Percentiles rank a stretch among this genome's conserved stretches.
phyloP scores from a whole-genome alignment of 2,113 vertebrate genomes.

The Henicopernis longicauda region DNA sequence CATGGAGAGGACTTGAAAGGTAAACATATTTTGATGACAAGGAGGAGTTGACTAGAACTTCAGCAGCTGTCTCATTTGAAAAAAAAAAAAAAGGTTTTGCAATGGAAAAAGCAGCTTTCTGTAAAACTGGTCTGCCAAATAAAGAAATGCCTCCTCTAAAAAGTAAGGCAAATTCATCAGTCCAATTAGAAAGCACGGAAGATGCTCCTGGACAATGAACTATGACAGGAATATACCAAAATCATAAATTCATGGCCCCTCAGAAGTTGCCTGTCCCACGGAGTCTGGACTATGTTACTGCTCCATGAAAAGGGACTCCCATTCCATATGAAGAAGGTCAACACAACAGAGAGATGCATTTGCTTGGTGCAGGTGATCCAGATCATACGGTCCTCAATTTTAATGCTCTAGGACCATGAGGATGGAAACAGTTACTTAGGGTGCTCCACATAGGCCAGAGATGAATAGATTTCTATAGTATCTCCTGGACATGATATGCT shows the following conservation, averaged over 20 bases:
- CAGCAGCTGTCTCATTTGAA: neutral
- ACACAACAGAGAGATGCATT: neutral
- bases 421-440: neutral
- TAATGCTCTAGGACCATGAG: neutral
- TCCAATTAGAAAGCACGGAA: neutral
- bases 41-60: neutral
- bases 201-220: neutral
- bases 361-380: neutral
- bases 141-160: neutral
- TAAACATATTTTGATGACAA: neutral
- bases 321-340: neutral
- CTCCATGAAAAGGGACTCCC: neutral
- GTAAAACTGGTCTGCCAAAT: neutral
- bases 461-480: neutral
- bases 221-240: neutral
- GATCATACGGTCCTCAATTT: neutral
- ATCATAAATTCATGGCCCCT: neutral
- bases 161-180: neutral
- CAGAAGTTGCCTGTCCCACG: rapidly evolving
- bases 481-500: neutral
- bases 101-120: neutral
- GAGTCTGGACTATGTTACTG: neutral
- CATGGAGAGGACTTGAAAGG: neutral
- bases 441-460: neutral
- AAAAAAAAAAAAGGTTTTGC: neutral